A percentile compares a stretch with the other conserved stretches of the same genome.
These are phyloP conservation scores for Cenopis cana DNA, from an alignment of 2,888 invertebrate genomes.

Conservation along the genomic window DNA sequence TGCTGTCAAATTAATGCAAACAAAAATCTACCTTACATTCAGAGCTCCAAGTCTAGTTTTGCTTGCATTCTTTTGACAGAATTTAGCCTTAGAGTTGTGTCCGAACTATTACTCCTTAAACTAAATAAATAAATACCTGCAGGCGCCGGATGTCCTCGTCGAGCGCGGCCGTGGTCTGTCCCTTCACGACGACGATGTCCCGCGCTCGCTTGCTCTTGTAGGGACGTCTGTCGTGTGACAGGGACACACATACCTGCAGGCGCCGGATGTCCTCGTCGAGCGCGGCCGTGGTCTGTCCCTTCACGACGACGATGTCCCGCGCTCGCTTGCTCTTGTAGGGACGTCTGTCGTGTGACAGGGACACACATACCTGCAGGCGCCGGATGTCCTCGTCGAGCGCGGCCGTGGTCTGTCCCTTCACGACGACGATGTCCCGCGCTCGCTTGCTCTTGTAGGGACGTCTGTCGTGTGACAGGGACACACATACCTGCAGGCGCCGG, in stretches of 20 bases:
- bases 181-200: slow-evolving; percentile 94
- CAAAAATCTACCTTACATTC: too few species aligned
- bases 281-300: slow-evolving; percentile 84
- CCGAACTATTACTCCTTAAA: not conserved
- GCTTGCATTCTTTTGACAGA: too few species aligned
- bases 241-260: slow-evolving; percentile 83
- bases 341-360: slow-evolving; percentile 46
- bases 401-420: slow-evolving; percentile 87
- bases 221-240: too few species aligned
- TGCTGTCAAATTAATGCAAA: too few species aligned
- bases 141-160: slow-evolving; percentile 91
- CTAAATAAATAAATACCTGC: slow-evolving; percentile 74
- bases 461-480: slow-evolving; percentile 61
- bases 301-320: slow-evolving; percentile 93
- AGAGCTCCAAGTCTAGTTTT: too few species aligned
- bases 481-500: slow-evolving; percentile 86
- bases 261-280: slow-evolving; percentile 90
- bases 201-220: slow-evolving; percentile 78
- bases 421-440: slow-evolving; percentile 92
- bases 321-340: slow-evolving; percentile 66
- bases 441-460: slow-evolving; percentile 74
- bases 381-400: slow-evolving; percentile 90
- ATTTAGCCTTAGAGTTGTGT: too few species aligned
- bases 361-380: slow-evolving; percentile 84
- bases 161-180: slow-evolving; percentile 71